Conservation (phyloP, 1,140 invertebrate species). For the Bombus difficillimus region DNA sequence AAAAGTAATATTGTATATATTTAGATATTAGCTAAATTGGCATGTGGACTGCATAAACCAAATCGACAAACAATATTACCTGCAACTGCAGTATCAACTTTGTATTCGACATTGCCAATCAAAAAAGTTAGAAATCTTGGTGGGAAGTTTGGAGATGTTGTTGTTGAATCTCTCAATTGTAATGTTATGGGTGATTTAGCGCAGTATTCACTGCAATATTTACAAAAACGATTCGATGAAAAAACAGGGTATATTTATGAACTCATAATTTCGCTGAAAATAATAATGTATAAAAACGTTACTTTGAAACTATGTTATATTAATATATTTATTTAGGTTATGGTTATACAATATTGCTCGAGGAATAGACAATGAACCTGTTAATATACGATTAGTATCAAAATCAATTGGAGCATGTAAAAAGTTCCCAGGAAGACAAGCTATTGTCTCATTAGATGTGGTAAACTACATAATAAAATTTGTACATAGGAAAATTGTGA, state of each 20-base stretch:
- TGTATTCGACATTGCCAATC: constrained; percentile 88
- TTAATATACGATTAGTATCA: constrained; percentile 90
- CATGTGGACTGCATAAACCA: constrained; percentile 96
- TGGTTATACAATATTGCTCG: constrained; percentile 94
- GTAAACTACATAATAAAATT: constrained; percentile 77
- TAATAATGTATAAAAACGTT: background rate
- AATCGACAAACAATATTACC: constrained; percentile 96
- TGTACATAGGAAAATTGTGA: background rate
- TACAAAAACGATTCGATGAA: constrained; percentile 90
- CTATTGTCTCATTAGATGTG: constrained; percentile 88
- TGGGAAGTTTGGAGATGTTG: constrained; percentile 92
- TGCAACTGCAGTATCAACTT: constrained; percentile 83
- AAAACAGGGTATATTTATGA: constrained; percentile 89
- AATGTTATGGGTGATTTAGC: constrained; percentile 91
- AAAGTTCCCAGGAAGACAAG: constrained; percentile 93
- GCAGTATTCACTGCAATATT: constrained; percentile 86
- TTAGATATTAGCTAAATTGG: constrained; percentile 94
- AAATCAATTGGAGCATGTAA: constrained; percentile 98
- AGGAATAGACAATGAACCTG: constrained; percentile 94
- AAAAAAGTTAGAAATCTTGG: constrained; percentile 93
- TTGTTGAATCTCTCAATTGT: constrained; percentile 89
- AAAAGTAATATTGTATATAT: constrained; percentile 30
- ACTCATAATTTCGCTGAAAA: background rate
- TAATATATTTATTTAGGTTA: constrained; percentile 81
- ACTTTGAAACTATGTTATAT: background rate